Evolutionary conservation across 2,888 invertebrate genomes (phyloP).

Genomic region (Cantharis lateralis): DNA sequence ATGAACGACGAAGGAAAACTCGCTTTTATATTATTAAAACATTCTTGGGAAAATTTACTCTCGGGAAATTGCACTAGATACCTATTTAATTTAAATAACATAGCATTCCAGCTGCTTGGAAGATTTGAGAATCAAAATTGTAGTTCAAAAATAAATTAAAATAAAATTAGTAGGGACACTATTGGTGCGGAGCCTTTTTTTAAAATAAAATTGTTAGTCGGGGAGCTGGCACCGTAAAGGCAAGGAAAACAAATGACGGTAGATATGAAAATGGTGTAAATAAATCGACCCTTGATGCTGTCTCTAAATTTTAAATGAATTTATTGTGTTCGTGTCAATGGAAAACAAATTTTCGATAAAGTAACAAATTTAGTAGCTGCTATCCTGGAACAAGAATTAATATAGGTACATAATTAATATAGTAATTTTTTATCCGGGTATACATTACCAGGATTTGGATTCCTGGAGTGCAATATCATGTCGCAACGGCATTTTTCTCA

Average conservation of each 20-base stretch:
- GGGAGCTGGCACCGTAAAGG: background rate
- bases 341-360: background rate
- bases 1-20: background rate
- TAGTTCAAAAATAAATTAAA: too few species aligned
- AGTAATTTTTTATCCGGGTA: constrained; percentile 10
- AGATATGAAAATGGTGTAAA: background rate
- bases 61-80: background rate
- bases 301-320: background rate
- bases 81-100: background rate
- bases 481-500: constrained; percentile 22
- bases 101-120: background rate
- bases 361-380: background rate
- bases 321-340: background rate
- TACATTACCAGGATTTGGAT: constrained; percentile 15
- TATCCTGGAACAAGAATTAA: constrained; percentile 6
- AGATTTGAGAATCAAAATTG: background rate
- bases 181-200: too few species aligned
- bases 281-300: background rate
- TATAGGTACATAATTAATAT: constrained; percentile 11
- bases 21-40: background rate
- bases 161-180: too few species aligned
- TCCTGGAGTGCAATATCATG: constrained; percentile 29
- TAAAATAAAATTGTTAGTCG: too few species aligned
- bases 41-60: background rate
- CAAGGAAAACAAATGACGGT: too few species aligned